A percentile compares a stretch with the other conserved stretches of the same genome.
phyloP scores from a whole-genome alignment of 2,113 vertebrate genomes.

The Hypomesus transpacificus region DNA sequence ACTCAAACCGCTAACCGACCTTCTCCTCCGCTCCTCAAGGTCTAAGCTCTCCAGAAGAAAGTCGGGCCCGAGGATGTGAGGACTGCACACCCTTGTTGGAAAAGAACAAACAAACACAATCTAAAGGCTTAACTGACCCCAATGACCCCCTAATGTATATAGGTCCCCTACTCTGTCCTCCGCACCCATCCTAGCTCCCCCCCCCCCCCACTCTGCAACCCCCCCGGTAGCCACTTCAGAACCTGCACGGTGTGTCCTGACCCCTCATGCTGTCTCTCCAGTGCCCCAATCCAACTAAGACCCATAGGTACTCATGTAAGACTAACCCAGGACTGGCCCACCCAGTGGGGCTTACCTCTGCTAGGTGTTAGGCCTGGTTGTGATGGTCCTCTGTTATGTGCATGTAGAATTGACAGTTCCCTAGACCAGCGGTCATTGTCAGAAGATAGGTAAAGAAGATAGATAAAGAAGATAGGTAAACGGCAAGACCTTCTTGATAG shows the following conservation, averaged over 20 bases:
- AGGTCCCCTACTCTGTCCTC: slow-evolving; percentile 40
- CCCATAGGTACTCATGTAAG: neutral
- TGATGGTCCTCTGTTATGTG: slow-evolving; percentile 5
- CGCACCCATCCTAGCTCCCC: slow-evolving; percentile 14
- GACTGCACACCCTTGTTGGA: slow-evolving; percentile 27
- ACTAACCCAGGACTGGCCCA: neutral
- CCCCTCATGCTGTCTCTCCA: neutral
- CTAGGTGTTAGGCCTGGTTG: neutral
- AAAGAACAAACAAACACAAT: slow-evolving; percentile 47
- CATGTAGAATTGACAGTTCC: slow-evolving; percentile 1
- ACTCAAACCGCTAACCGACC: neutral
- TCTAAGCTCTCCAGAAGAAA: slow-evolving; percentile 95
- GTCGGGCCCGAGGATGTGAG: slow-evolving; percentile 90
- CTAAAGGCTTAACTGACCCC: slow-evolving; percentile 45
- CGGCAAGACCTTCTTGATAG: neutral
- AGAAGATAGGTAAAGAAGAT: neutral
- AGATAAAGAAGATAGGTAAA: neutral
- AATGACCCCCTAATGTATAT: slow-evolving; percentile 37
- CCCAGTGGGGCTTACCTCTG: neutral
- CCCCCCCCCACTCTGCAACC: slow-evolving; percentile 21
- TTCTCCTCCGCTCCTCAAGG: slow-evolving; percentile 66
- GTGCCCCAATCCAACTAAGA: too few species aligned
- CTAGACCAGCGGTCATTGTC: neutral
- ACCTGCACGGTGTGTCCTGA: slow-evolving; percentile 57
- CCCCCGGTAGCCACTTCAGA: slow-evolving; percentile 20